Evolutionary conservation across 1,140 invertebrate species (phyloP), one percentile per base, ranked within the genome.

Genomic region (Maniola jurtina): DNA sequence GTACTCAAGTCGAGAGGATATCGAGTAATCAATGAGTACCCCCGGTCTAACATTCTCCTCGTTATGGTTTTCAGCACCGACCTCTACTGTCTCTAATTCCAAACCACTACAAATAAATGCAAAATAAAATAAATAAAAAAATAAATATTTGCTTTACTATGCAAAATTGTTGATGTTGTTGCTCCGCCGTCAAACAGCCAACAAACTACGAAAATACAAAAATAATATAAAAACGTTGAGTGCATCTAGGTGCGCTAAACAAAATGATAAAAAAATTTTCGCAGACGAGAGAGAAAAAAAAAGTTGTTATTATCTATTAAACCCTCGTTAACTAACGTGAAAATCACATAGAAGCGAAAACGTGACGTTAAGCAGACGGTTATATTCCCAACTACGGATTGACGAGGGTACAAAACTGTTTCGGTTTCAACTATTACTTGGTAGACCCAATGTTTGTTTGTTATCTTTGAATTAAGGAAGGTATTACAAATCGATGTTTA

Each of bases 371-470:
- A 66, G 50, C 16, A 66, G 64, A 66, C 52, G 38, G 58, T 42
- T 66, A 61, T 56, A 42, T 52, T 38, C 48, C 33, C 58, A 55
- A 50, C 54, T 45, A 54, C 50, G 15, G 54, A 61, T 66, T 66
- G 64, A 66, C 64, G 64, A 66, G 64, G 64, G 64, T 66, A 52
- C 36, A 54, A 45, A 61, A 66, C 35, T 61, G 50, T 61, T 66
- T 45, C 58, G 13, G 52, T 48, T 33, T 52, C 7, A 11, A 13
- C 34, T 42, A 59, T 66, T 59, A 56, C 56, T 56, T n/a, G 15
- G 13, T 14, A 48, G 13, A 11, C 4, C 25, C 7, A 25, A 34
- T 55, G 25, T 55, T 34, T 34, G 52, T 55, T 34, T 33, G 34
- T 3, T 8, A 8, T 34, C 11, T 55, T 55, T 55, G 0, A 11